Evolutionary conservation across 2,888 invertebrate species (phyloP).

Genomic region (Agrypnus murinus): DNA sequence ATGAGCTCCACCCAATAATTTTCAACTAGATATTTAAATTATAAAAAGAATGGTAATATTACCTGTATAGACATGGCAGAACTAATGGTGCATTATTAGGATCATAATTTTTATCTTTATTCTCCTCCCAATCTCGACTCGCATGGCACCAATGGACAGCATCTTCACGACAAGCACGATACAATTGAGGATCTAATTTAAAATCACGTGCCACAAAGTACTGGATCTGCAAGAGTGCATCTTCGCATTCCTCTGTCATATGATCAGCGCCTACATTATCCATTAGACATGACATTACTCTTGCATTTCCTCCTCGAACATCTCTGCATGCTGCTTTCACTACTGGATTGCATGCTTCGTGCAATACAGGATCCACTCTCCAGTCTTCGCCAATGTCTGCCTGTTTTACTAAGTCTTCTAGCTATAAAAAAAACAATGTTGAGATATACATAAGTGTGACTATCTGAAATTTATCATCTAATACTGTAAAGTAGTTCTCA

Average conservation of each 20-base stretch:
- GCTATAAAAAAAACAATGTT: constrained; percentile 72
- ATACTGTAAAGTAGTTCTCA: not conserved
- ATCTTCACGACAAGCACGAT: constrained; percentile 90
- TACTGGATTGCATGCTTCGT: constrained; percentile 89
- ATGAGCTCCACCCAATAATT: too few species aligned
- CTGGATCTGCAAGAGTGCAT: constrained; percentile 94
- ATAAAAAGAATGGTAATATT: constrained; percentile 56
- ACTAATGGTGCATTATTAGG: constrained; percentile 89
- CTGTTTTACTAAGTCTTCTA: constrained; percentile 88
- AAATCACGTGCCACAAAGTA: constrained; percentile 98
- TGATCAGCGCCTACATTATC: constrained; percentile 88
- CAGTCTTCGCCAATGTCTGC: constrained; percentile 97
- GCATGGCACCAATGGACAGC: constrained; percentile 89
- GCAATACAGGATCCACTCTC: constrained; percentile 93
- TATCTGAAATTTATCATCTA: constrained; percentile 31
- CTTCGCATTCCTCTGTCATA: constrained; percentile 94
- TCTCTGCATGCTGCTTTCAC: constrained; percentile 86
- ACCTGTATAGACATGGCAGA: constrained; percentile 91
- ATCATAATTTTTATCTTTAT: constrained; percentile 77
- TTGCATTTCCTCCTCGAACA: constrained; percentile 83
- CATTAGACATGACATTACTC: constrained; percentile 95
- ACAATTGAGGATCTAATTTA: constrained; percentile 91
- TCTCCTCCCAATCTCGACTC: constrained; percentile 82
- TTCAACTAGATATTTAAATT: too few species aligned
- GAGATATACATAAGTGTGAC: too few species aligned